Evolutionary conservation across 2,888 invertebrate genomes (phyloP), one percentile per base, ranked within the genome.

Genomic region (Tribolium freemani): DNA sequence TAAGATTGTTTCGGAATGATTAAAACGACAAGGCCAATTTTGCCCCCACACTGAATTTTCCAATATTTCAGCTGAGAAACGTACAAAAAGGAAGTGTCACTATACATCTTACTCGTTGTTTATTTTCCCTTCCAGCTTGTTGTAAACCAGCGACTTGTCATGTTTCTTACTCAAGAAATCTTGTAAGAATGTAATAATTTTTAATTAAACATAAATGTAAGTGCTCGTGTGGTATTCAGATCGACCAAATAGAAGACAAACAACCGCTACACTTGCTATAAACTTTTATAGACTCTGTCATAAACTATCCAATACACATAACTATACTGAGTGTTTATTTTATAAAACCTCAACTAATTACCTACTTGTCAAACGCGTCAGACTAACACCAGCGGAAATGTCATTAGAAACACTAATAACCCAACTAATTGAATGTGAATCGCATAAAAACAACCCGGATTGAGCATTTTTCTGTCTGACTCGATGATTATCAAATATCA

Each of bases 1-100:
- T 63, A 63, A 51, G 63, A 48, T 56, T 26, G 56, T 30, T 56
- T 30, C 8, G 38, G 5, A 56, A 31, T 13, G 31, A 56, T 56
- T 56, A 56, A 56, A 56, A 56, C 38, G 56, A 11, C 30, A 21
- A 26, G 30, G 38, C 8, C 38, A 3, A 38, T 38, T 38, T 38
- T 38, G n/a, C 9, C 38, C 38, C 5, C 38, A 38, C 38, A 5
- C 38, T n/a, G 38, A 38, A 38, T 38, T 38, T 26, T 26, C 26
- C 26, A 26, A 26, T 26, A 26, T 26, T 26, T 26, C 5, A 26
- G 26, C 26, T 5, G 26, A 26, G 26, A 26, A 26, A 26, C 8
- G 11, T 10, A 45, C 45, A 10, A 45, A 45, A 45, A 45, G 11
- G 5, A 45, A 45, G 11, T 45, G 11, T 45, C 45, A 11, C 45